Evolutionary conservation across 2,888 invertebrate genomes (phyloP), one percentile per base, ranked within the genome.

Genomic region (Rosalia funebris): DNA sequence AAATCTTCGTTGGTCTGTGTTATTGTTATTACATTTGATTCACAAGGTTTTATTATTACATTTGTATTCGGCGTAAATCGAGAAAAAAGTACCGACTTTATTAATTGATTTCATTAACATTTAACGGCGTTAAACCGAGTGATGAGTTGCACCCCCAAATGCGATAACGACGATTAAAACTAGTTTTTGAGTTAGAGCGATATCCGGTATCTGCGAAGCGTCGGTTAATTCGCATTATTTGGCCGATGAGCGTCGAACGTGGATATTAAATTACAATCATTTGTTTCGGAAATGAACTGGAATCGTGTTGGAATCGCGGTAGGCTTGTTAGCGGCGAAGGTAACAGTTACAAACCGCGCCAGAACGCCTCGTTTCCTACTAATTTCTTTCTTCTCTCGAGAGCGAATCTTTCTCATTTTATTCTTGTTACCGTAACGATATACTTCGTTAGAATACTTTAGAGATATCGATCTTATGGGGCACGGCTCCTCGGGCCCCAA

Each of bases 211-310:
- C 48, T 34, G 39, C 39, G 39, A 31, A 19, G 14, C 20, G 39
- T 9, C 75, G 70, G 70, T 69, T 70, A 77, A 77, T 76, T 78
- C 74, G 70, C 77, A 76, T 77, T 77, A 78, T 78, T 78, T 76
- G 74, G 73, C 70, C 71, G 76, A 77, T 77, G 73, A 74, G 70
- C 75, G 73, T 73, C 62, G 62, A 20, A 19, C 50, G 50, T 62
- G 71, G 75, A 79, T 78, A 81, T 80, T 75, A 81, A 81, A 82
- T 81, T 82, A 80, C 81, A 78, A 79, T 82, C 80, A 81, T 81
- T 82, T 81, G 81, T 81, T 80, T 81, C 80, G 80, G 80, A 81
- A 82, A 82, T 81, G 80, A 81, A 80, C 73, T 75, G 74, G 68
- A 75, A 75, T 78, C 81, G 81, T 81, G 81, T 78, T 75, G 73